Base-by-base conservation (phyloP, 2,888 invertebrate genomes). In the Drosophila tanythrix region DNA sequence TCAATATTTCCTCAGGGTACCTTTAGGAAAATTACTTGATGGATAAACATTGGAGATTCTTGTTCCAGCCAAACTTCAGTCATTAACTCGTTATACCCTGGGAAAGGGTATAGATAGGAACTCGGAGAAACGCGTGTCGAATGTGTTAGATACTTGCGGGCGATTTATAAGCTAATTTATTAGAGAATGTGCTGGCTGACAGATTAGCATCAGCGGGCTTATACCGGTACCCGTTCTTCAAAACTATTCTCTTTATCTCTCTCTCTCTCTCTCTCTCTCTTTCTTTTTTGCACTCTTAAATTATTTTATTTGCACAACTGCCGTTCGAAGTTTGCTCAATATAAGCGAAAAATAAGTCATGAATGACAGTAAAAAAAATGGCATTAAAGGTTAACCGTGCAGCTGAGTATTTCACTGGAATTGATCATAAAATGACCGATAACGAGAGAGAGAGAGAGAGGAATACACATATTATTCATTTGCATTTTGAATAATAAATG, bases 141-240 rank as follows among this genome's bases (percentile, higher is more conserved):
- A 82, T 74, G 57, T 64, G 55, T 69, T 76, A 73, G 80, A 79
- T 69, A 82, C 68, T 83, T 76, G 85, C 71, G 73, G 67, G 66
- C 84, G 78, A 78, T 79, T 83, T 79, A 69, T 70, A 72, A 76
- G 83, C 83, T 76, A 79, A 79, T 80, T 87, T 85, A 71, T 82
- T 77, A 75, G 77, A 82, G 74, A 62, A 64, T 77, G 57, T 74
- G 78, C 40, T 74, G 78, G 70, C 69, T 75, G 78, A 61, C 72
- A 72, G 79, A 71, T 72, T 76, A 65, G 63, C 76, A 65, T 57
- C 58, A 43, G 43, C 35, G n/a, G 56, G 10, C 65, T 50, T 51
- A 58, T 64, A 70, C 74, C 78, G 78, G 70, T 78, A 53, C 40
- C 53, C 59, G 57, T 33, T 50, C 67, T 21, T n/a, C 3, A 15